Percentiles rank a stretch among this genome's conserved stretches.
These are phyloP conservation scores for Trididemnum clinides DNA, from an alignment of 23 tunicate species.

Conservation along the genomic window DNA sequence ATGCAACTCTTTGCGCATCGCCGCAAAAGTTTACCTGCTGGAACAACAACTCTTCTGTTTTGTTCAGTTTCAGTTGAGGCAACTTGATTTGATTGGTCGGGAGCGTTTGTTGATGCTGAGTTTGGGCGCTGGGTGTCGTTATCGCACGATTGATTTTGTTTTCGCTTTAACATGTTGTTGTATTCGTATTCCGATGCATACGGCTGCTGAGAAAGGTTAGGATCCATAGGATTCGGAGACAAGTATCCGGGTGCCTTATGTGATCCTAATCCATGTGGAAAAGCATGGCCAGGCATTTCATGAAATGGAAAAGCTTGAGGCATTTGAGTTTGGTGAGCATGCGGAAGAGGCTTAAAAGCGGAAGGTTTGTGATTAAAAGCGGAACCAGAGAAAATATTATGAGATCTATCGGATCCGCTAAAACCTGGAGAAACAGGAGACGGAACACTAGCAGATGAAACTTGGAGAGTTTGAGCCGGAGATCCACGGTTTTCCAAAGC, in stretches of 20 bases:
- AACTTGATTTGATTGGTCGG: background rate
- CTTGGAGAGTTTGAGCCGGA: background rate
- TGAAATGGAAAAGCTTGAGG: slow-evolving; percentile 34
- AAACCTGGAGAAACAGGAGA: background rate
- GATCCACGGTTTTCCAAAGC: background rate
- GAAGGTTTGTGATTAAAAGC: slow-evolving; percentile 17
- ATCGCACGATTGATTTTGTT: slow-evolving; percentile 23
- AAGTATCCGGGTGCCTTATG: slow-evolving; percentile 5
- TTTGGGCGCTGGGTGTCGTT: background rate
- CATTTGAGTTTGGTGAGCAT: background rate
- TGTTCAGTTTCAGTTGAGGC: slow-evolving; percentile 46
- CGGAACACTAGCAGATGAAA: background rate
- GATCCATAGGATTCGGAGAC: slow-evolving; percentile 4
- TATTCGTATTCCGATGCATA: background rate
- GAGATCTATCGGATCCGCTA: background rate
- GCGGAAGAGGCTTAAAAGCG: slow-evolving; percentile 47
- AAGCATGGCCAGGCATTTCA: background rate
- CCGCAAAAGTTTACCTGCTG: slow-evolving; percentile 75
- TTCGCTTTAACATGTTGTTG: background rate
- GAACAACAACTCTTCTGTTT: slow-evolving; percentile 73
- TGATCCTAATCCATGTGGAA: too few species aligned
- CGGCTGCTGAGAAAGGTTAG: background rate
- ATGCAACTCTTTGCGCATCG: too few species aligned
- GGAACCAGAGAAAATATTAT: background rate
- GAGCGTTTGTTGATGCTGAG: background rate